A percentile compares a stretch with the other conserved stretches of the same genome.
phyloP scores from a whole-genome alignment of 2,113 vertebrate genomes.

The Eleginops maclovinus region DNA sequence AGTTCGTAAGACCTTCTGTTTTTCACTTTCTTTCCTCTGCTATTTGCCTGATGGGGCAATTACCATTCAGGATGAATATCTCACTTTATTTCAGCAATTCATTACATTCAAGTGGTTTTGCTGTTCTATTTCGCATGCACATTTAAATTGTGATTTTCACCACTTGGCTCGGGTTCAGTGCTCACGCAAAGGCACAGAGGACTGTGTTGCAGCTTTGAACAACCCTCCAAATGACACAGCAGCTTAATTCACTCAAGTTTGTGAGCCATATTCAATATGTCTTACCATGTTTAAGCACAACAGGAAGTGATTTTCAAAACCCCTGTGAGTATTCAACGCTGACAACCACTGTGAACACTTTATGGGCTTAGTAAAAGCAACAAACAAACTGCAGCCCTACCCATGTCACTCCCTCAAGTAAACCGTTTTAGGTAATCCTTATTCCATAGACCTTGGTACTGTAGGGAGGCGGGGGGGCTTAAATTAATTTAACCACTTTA shows the following conservation, averaged over 20 bases:
- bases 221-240: slow-evolving; percentile 45
- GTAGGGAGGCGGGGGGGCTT: background rate
- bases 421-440: slow-evolving; percentile 56
- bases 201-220: slow-evolving; percentile 17
- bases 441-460: slow-evolving; percentile 8
- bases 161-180: slow-evolving; percentile 38
- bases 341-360: slow-evolving; percentile 57
- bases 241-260: slow-evolving; percentile 63
- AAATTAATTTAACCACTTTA: slow-evolving; percentile 61
- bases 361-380: slow-evolving; percentile 55
- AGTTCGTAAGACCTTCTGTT: background rate
- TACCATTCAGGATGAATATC: slow-evolving; percentile 14
- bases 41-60: slow-evolving; percentile 11
- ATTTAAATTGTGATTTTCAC: slow-evolving; percentile 53
- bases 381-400: slow-evolving; percentile 57
- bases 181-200: slow-evolving; percentile 28
- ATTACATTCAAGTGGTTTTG: slow-evolving; percentile 14
- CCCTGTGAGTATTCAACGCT: slow-evolving; percentile 48
- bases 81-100: slow-evolving; percentile 14
- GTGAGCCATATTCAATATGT: slow-evolving; percentile 48
- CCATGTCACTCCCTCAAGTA: slow-evolving; percentile 48
- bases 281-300: slow-evolving; percentile 60
- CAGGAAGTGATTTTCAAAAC: slow-evolving; percentile 59
- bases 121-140: slow-evolving; percentile 3
- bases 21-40: background rate